phyloP scores from a whole-genome alignment of 2,113 vertebrate genomes.

The Oryzias javanicus region DNA sequence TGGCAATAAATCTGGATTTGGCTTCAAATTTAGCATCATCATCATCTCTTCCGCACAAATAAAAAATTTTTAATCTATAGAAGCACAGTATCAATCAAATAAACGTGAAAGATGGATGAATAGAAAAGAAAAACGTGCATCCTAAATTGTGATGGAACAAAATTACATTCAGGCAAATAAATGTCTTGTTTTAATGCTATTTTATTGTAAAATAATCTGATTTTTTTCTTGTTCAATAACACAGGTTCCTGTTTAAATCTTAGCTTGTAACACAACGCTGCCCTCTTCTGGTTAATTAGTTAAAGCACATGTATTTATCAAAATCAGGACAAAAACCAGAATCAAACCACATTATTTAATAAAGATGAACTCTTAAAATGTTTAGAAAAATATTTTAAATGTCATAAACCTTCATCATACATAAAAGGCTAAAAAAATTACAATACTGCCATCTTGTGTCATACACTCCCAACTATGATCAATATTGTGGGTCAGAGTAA shows the following conservation, averaged over 20 bases:
- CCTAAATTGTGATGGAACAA: not conserved
- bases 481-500: not conserved
- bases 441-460: conserved; percentile 23
- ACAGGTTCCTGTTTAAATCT: not conserved
- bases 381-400: too few relatives aligned
- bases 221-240: not conserved
- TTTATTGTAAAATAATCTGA: too few relatives aligned
- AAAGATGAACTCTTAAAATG: not conserved
- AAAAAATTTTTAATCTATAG: conserved; percentile 31
- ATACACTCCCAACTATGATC: not conserved
- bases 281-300: conserved; percentile 27
- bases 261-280: conserved; percentile 15
- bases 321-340: not conserved
- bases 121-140: not conserved
- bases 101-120: not conserved
- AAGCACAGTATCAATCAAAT: conserved; percentile 9
- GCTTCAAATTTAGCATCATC: conserved; percentile 46
- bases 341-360: not conserved
- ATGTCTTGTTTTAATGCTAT: too few relatives aligned
- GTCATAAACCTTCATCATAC: too few relatives aligned
- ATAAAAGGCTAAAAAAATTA: not conserved
- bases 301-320: not conserved
- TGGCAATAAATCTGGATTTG: conserved; percentile 2
- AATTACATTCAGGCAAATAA: too few relatives aligned
- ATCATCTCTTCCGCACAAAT: conserved; percentile 12